Evolutionary conservation across 2,888 invertebrate species (phyloP).

Genomic region (Acleris laterana): DNA sequence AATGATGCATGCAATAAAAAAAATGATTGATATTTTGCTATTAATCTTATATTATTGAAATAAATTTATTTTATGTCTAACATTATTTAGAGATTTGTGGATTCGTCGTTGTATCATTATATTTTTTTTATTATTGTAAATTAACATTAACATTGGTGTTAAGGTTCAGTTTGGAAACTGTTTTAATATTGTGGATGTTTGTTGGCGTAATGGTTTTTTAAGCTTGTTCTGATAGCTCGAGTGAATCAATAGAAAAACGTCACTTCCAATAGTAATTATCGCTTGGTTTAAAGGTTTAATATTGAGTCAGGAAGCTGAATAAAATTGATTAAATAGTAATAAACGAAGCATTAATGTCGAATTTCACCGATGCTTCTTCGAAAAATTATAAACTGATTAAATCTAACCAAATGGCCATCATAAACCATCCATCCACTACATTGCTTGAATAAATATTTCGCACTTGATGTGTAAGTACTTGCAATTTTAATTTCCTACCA

Average conservation of each 20-base stretch:
- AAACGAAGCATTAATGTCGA: conserved; percentile 1
- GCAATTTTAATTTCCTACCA: conserved; percentile 16
- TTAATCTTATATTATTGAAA: conserved; percentile 62
- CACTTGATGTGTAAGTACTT: conserved; percentile 2
- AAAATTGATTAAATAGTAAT: background rate
- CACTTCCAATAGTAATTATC: background rate
- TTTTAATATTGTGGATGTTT: conserved; percentile 31
- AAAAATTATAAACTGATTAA: conserved; percentile 20
- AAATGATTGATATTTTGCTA: conserved; percentile 78
- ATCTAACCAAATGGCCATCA: conserved; percentile 19
- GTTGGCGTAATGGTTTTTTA: conserved; percentile 27
- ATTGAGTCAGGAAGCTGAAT: background rate
- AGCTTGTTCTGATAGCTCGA: conserved; percentile 9
- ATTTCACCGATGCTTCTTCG: conserved; percentile 19
- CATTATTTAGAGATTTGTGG: conserved; percentile 64
- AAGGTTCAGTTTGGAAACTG: conserved; percentile 27
- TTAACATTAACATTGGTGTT: conserved; percentile 28
- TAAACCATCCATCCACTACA: conserved; percentile 28
- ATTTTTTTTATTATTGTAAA: conserved; percentile 53
- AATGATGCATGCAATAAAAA: conserved; percentile 80
- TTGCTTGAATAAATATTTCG: conserved; percentile 10
- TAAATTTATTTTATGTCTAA: conserved; percentile 67
- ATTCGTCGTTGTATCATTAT: conserved; percentile 69
- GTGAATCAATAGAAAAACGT: conserved; percentile 19
- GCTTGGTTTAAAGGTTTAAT: background rate